These are phyloP conservation scores for Melanotaenia maccullochi DNA, from an alignment of 2,797 vertebrate species.

Conservation along the genomic window DNA sequence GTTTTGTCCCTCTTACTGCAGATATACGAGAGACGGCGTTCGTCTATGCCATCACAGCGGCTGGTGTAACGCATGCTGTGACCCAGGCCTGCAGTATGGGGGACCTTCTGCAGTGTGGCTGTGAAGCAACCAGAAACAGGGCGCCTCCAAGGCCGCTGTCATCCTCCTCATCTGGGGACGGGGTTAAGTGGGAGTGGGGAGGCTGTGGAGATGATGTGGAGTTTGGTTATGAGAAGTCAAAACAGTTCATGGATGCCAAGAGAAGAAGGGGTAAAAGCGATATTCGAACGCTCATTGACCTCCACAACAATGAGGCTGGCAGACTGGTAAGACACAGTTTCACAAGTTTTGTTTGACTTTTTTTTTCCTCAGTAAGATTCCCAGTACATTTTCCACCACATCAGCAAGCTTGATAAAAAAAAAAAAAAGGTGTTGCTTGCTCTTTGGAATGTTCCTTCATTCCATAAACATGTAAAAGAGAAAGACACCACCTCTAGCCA, in stretches of 20 bases:
- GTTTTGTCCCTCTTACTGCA: constrained; percentile 53
- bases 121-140: constrained; percentile 89
- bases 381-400: background rate
- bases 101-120: constrained; percentile 95
- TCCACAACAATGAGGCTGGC: constrained; percentile 98
- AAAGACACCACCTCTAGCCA: constrained; percentile 64
- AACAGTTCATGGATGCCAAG: constrained; percentile 97
- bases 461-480: constrained; percentile 59
- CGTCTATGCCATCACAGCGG: constrained; percentile 95
- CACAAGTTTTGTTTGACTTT: background rate
- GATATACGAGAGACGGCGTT: constrained; percentile 98
- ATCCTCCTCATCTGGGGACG: constrained; percentile 73
- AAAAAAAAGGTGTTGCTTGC: constrained; percentile 43
- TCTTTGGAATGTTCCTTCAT: constrained; percentile 72
- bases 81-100: constrained; percentile 99
- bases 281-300: constrained; percentile 93
- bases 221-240: constrained; percentile 97
- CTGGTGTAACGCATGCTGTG: constrained; percentile 94
- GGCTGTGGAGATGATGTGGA: constrained; percentile 97
- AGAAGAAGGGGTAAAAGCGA: constrained; percentile 94
- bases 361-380: background rate
- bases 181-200: constrained; percentile 96
- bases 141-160: constrained; percentile 83
- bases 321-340: constrained; percentile 86
- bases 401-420: background rate